A percentile compares a stretch with the other conserved stretches of the same genome.
phyloP scores from a whole-genome alignment of 2,797 vertebrate genomes.

The Catostomus latipinnis region DNA sequence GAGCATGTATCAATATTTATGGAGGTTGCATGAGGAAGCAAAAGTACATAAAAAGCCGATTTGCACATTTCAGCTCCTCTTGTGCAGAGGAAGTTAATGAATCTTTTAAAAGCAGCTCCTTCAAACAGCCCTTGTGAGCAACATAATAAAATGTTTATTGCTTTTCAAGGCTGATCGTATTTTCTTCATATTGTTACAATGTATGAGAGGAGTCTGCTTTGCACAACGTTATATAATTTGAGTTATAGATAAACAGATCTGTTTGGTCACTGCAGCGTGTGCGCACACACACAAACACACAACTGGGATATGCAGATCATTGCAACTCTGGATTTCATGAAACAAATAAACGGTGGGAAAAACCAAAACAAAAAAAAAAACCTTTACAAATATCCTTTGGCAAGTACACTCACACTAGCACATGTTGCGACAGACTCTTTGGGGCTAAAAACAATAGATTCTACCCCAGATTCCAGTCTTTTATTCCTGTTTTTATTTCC shows the following conservation, averaged over 20 bases:
- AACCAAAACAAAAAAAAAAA: background rate
- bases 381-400: conserved; percentile 18
- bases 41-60: background rate
- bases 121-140: conserved; percentile 5
- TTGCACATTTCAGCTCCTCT: background rate
- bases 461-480: conserved; percentile 1
- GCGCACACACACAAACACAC: background rate
- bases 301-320: background rate
- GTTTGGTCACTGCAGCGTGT: background rate
- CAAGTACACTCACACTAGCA: background rate
- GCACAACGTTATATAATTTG: background rate
- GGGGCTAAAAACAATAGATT: background rate
- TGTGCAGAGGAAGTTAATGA: background rate
- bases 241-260: no score
- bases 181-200: conserved; percentile 9
- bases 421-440: background rate
- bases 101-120: background rate
- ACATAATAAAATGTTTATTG: conserved; percentile 13
- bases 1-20: background rate
- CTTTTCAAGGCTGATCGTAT: background rate
- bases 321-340: background rate
- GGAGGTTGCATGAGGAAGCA: background rate
- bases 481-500: background rate
- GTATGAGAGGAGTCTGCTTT: background rate
- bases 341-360: background rate